These are phyloP conservation scores for Brachionus koreanus DNA, from an alignment of 1,140 invertebrate genomes.

Conservation along the genomic window DNA sequence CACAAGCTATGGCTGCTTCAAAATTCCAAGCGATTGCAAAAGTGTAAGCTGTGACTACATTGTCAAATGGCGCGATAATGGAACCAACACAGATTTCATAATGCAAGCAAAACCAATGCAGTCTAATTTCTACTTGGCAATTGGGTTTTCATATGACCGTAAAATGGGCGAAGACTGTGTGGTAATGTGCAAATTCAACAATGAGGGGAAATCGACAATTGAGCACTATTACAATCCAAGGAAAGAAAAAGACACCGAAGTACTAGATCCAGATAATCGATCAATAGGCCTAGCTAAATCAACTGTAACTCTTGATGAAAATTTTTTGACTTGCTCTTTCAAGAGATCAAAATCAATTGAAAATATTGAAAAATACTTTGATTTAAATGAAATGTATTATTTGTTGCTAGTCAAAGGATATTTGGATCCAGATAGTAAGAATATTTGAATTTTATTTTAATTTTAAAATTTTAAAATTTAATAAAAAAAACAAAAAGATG, in stretches of 20 bases:
- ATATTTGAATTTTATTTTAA: not conserved
- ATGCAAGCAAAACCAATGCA: not conserved
- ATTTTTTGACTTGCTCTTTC: slow-evolving; percentile 2
- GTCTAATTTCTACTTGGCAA: not conserved
- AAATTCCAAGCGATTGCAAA: not conserved
- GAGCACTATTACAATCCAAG: slow-evolving; percentile 22
- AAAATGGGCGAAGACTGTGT: slow-evolving; percentile 40
- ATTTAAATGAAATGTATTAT: slow-evolving; percentile 25
- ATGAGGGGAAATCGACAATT: not conserved
- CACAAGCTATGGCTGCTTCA: not conserved
- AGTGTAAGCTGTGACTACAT: not conserved
- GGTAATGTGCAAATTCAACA: not conserved
- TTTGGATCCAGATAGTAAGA: not conserved
- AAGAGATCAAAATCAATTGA: not conserved
- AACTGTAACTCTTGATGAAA: not conserved
- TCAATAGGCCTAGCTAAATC: not conserved
- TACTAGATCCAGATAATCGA: not conserved
- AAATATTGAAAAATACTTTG: not conserved
- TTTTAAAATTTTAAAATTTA: not conserved
- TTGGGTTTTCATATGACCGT: not conserved
- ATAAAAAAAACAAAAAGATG: not conserved
- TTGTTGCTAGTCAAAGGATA: not conserved
- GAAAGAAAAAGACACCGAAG: not conserved
- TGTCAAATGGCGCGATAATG: slow-evolving; percentile 12
- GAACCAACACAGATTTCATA: not conserved